Conservation (phyloP, 2,113 vertebrate genomes). For the Poicephalus meyeri region DNA sequence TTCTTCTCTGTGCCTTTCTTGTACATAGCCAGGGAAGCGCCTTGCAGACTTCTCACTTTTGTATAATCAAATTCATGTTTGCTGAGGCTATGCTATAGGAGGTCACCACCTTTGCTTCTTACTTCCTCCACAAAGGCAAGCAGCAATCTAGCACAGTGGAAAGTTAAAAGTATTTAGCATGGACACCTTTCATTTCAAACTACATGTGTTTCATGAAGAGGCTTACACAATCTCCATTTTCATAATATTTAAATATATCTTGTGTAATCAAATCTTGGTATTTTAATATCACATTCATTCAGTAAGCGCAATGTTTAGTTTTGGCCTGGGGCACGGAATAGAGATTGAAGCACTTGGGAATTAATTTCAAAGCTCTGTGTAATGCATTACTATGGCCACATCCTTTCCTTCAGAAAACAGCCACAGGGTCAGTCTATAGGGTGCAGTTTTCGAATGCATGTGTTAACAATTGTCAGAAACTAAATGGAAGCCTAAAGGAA, state of each 20-base stretch:
- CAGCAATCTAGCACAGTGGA: neutral
- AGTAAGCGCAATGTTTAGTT: conserved; percentile 35
- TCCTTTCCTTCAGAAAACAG: neutral
- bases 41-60: neutral
- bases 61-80: neutral
- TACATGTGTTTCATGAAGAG: neutral
- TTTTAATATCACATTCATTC: neutral
- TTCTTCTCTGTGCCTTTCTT: accelerated
- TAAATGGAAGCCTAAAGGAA: conserved; percentile 30
- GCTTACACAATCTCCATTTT: neutral
- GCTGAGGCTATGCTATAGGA: neutral
- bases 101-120: neutral
- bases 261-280: neutral
- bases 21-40: neutral
- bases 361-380: conserved; percentile 33
- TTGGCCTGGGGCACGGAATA: neutral
- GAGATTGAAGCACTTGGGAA: conserved; percentile 36
- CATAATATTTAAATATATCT: neutral
- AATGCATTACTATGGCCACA: neutral
- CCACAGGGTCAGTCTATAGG: neutral
- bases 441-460: neutral
- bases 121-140: neutral
- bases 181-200: neutral
- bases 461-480: neutral
- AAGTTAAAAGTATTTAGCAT: neutral